These are phyloP conservation scores for Jordanella pulchra DNA, from an alignment of 2,797 vertebrate genomes.

Conservation along the genomic window DNA sequence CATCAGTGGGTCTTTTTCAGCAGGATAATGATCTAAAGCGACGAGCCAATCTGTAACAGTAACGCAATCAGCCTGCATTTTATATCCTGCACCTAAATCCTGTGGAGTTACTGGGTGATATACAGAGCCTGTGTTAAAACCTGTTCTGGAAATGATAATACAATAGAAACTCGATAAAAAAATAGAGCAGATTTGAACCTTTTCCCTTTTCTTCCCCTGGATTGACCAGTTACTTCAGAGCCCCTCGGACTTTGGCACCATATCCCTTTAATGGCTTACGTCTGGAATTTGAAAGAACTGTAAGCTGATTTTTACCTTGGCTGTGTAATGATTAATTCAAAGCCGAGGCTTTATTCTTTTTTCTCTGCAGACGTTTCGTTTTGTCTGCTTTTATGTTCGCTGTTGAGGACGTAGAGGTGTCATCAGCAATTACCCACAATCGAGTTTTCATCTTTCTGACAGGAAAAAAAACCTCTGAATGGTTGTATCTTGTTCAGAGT, in stretches of 20 bases:
- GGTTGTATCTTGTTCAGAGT: not conserved
- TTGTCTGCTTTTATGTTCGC: not conserved
- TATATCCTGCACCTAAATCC: no score
- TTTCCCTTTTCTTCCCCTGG: not conserved
- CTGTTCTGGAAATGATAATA: no score
- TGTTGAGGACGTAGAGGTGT: not conserved
- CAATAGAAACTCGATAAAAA: no score
- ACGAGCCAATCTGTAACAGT: no score
- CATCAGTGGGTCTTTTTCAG: no score
- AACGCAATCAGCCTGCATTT: no score
- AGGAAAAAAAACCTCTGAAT: not conserved
- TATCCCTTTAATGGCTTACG: constrained; percentile 73
- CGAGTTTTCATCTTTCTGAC: not conserved
- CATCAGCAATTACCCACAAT: not conserved
- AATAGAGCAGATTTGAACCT: not conserved
- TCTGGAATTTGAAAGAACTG: constrained; percentile 64
- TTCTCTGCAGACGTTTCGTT: not conserved
- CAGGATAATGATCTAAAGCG: no score
- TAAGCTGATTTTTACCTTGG: constrained; percentile 21
- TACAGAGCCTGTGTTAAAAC: no score
- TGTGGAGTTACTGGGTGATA: no score
- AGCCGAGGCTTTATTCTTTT: not conserved
- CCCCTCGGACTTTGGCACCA: constrained; percentile 71
- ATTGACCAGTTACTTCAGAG: constrained; percentile 50
- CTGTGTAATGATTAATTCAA: not conserved